Base-by-base conservation (phyloP, 1,140 invertebrate genomes). In the Ephestia elutella region DNA sequence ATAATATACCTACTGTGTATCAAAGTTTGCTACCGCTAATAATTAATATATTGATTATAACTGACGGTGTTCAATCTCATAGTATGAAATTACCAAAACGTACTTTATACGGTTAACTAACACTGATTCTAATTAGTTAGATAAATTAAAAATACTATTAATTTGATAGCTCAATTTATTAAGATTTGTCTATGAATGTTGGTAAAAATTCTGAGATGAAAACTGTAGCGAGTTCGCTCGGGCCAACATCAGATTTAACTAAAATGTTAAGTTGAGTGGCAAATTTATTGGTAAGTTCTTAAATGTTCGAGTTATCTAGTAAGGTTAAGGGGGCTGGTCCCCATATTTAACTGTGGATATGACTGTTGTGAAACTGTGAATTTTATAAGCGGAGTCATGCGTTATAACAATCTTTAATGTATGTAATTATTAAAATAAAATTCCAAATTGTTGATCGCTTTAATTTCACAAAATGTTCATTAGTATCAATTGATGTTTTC, bases 11-110 rank as follows among this genome's bases (percentile, higher is more conserved):
- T 60, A 54, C 62, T 65, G 54, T 56, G n/a, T 21, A 44, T 53
- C 30, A 62, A 53, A 61, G 56, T 63, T 66, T 65, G 55, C 62
- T 62, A 65, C 35, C 62, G 57, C 64, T 56, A 63, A 65, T 25
- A 25, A 25, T 32, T 32, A 58, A 59, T 62, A 55, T 65, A 63
- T 63, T 60, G 58, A 51, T 54, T 80, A n/a, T 61, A 79, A 66
- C 62, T 76, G 59, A 68, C 66, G 67, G 73, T 80, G 76, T 80
- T 84, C 75, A 84, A 83, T 84, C 81, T 86, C 83, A 84, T 68
- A 73, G 62, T 65, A 54, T 61, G 38, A 60, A 62, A 61, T 38
- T 73, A 71, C 58, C 64, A 76, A 73, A 69, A 66, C 62, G 55
- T 71, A 65, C 57, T 54, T 67, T 66, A 10, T 72, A 63, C 59